Evolutionary conservation across 2,797 vertebrate genomes (phyloP).

Genomic region (Oreochromis grahami): DNA sequence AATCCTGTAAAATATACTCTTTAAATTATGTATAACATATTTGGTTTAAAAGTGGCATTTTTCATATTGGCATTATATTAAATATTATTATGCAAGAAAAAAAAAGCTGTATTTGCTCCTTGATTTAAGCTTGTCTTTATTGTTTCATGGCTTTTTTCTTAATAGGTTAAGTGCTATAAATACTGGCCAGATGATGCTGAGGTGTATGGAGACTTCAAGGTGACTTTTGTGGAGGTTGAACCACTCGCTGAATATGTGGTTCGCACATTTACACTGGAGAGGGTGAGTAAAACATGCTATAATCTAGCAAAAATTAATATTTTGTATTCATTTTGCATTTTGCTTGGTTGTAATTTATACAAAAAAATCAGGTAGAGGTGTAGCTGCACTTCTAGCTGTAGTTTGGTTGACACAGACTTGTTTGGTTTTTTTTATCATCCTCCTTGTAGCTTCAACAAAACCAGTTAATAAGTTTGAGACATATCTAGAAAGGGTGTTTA

Average conservation of each 20-base stretch:
- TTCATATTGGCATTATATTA: neutral
- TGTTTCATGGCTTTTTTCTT: neutral
- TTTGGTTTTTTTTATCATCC: neutral
- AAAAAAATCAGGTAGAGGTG: neutral
- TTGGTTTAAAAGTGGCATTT: neutral
- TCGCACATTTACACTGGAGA: conserved; percentile 97
- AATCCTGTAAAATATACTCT: neutral
- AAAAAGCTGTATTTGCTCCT: neutral
- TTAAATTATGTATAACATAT: neutral
- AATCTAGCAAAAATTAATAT: neutral
- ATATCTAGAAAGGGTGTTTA: neutral
- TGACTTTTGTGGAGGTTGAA: conserved; percentile 95
- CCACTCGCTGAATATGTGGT: conserved; percentile 97
- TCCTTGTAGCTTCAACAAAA: neutral
- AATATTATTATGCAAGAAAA: neutral
- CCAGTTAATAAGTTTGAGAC: neutral
- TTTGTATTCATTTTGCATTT: neutral
- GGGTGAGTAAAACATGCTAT: conserved; percentile 74
- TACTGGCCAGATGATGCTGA: conserved; percentile 99
- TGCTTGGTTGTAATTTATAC: neutral
- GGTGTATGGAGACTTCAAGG: conserved; percentile 98
- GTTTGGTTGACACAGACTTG: neutral
- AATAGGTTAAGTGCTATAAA: conserved; percentile 97
- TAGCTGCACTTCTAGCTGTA: neutral
- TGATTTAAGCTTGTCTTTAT: neutral